These are phyloP conservation scores for Phalacrocorax pelagicus DNA, from an alignment of 2,113 vertebrate species.

Conservation along the genomic window DNA sequence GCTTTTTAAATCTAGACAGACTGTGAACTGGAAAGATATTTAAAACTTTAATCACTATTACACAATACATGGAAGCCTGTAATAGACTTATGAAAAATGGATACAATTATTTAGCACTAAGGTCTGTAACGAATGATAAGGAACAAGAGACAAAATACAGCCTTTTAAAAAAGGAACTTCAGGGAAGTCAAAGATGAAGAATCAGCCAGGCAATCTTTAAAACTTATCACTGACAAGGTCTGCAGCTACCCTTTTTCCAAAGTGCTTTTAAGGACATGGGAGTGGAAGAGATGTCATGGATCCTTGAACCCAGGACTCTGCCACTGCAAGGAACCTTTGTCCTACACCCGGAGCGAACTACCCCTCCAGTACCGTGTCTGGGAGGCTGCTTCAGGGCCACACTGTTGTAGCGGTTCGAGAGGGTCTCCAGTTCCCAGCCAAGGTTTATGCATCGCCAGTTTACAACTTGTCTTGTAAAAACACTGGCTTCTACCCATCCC, in stretches of 20 bases:
- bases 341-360: neutral
- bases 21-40: conserved; percentile 32
- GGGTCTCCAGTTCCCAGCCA: neutral
- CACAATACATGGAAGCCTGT: conserved; percentile 22
- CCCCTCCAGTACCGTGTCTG: neutral
- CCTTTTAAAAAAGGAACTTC: neutral
- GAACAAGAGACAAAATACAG: conserved; percentile 7
- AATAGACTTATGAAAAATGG: conserved; percentile 60
- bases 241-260: neutral
- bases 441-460: neutral
- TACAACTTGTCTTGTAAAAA: neutral
- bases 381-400: neutral
- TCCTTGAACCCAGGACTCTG: neutral
- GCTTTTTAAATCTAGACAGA: conserved; percentile 25
- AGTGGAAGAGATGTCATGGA: neutral
- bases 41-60: conserved; percentile 57
- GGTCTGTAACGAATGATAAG: conserved; percentile 25
- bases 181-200: neutral
- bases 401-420: neutral
- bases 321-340: neutral
- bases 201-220: neutral
- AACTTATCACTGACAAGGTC: neutral
- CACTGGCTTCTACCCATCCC: neutral
- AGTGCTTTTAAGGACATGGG: conserved; percentile 52
- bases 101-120: conserved; percentile 46